Percentiles rank a stretch among this genome's conserved stretches.
Conservation (phyloP, 2,888 invertebrate genomes). For the Acholoe squamosa region DNA sequence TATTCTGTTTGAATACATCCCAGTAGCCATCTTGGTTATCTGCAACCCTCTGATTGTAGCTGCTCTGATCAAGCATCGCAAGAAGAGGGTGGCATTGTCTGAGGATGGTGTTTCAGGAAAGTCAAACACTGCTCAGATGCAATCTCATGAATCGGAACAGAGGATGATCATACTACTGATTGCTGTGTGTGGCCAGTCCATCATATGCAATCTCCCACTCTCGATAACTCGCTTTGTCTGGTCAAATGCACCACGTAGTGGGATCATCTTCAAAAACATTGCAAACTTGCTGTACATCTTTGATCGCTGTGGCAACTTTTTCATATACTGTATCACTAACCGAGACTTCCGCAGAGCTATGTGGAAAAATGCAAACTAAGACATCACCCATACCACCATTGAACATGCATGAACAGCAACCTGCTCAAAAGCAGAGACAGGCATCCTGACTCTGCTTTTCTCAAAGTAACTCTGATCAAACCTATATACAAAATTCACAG, state of each 20-base stretch:
- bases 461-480: too few relatives aligned
- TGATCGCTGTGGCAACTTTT: not conserved
- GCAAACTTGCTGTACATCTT: conserved; percentile 7
- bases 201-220: not conserved
- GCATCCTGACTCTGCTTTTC: too few relatives aligned
- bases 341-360: not conserved
- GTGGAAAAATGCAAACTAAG: not conserved
- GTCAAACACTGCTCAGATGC: not conserved
- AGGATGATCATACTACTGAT: not conserved
- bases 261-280: not conserved
- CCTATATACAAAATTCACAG: too few relatives aligned
- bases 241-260: not conserved
- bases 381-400: too few relatives aligned
- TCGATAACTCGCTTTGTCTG: not conserved
- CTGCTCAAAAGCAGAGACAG: too few relatives aligned
- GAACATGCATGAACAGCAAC: too few relatives aligned
- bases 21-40: not conserved
- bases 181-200: not conserved
- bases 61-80: not conserved
- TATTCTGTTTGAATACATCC: not conserved
- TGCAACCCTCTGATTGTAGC: not conserved
- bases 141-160: not conserved
- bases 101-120: not conserved
- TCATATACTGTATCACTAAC: not conserved
- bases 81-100: not conserved